Base-by-base conservation (phyloP, 2,888 invertebrate genomes). In the Leucophora obtusa region DNA sequence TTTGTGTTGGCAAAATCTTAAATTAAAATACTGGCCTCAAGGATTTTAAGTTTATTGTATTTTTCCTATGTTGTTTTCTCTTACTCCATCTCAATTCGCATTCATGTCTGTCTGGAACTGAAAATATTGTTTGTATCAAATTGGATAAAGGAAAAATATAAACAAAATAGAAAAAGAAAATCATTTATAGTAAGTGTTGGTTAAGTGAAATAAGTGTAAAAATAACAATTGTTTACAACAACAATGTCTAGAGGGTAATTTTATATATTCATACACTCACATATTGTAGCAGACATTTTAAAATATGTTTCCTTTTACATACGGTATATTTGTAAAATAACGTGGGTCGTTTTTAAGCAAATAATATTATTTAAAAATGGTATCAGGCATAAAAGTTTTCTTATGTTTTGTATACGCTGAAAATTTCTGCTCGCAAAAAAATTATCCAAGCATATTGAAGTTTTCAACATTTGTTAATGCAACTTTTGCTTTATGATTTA, bases 11-110 rank as follows among this genome's bases (percentile, higher is more conserved):
- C 43, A 77, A 77, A 38, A 81, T 81, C 77, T 81, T 77, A 81
- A 81, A 81, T 81, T 81, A 81, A 81, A 81, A 81, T 81, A 77
- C 77, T 73, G 65, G 77, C 81, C 81, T 74, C 65, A 81, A 81
- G 81, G 77, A 81, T 74, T 51, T 77, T 65, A 66, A 66, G 72
- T 73, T 73, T 81, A 62, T 77, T 77, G 71, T 63, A 51, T 56
- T 59, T 63, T 71, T 43, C 1, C 21, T 58, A 21, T 51, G 33
- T 53, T 14, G 18, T 50, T 47, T 35, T n/a, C n/a, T n/a, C 66
- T 35, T 15, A 43, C n/a, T 17, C 4, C 35, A 53, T 21, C 47
- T 18, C 24, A 15, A 6, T 28, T 6, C 28, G 28, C 28, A 28
- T 60, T 38, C 60, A 7, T 6, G 18, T 62, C 59, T 66, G 43